Evolutionary conservation across 2,888 invertebrate genomes (phyloP), one percentile per base, ranked within the genome.

Genomic region (Brenthis hecate): DNA sequence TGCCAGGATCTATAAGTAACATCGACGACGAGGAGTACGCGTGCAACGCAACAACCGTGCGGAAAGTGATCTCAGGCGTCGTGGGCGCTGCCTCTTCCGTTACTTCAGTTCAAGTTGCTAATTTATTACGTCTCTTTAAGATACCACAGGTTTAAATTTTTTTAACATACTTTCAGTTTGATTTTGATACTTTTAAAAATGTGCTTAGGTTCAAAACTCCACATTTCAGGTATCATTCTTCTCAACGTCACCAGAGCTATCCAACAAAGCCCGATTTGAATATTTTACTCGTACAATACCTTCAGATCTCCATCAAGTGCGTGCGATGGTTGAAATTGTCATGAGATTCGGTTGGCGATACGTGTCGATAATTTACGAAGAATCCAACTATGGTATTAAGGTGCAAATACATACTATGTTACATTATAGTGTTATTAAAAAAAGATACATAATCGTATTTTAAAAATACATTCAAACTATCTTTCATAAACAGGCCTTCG

Each of bases 41-140:
- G 81, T 98, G 97, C 91, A 96, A 96, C 84, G 97, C 97, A 82
- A 96, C 96, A 0, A 85, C 84, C 13, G 83, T 85, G 66, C 81
- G 87, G 60, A 84, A 87, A 72, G 85, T 97, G 61, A 86, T 87
- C 75, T 85, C 86, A 4, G 88, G 91, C 28, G 91, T 91, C 67
- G 89, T 91, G 60, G 91, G 91, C 51, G 91, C 91, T 19, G 89
- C 91, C 3, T 98, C 98, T 72, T 98, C 98, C 80, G 98, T 98
- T 76, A 99, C 98, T 64, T 98, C 98, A 56, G 98, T 99, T 80
- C 98, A 99, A 93, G 98, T 99, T 72, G 98, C 98, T 73, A 99
- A 90, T 77, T 80, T 91, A 72, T 82, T 99, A 71, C 94, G 98
- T 55, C 95, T 99, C 67, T 99, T 99, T 93, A 96, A 96, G 82